Evolutionary conservation across 2,888 invertebrate genomes (phyloP).

Genomic region (Aromia moschata): DNA sequence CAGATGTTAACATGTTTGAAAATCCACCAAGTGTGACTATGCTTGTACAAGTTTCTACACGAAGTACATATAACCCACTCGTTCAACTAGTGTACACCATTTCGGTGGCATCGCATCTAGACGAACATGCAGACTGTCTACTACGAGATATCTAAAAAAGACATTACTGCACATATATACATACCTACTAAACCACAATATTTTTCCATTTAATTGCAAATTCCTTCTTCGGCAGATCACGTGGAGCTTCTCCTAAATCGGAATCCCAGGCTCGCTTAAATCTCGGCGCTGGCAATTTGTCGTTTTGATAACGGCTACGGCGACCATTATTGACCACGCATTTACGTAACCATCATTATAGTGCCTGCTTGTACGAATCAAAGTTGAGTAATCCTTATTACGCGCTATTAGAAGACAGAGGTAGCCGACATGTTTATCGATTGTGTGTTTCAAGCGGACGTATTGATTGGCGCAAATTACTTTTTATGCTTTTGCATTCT

Average conservation of each 20-base stretch:
- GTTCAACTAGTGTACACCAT: too few species aligned
- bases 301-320: not conserved
- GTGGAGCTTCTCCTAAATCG: not conserved
- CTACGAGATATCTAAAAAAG: too few species aligned
- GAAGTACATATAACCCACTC: too few species aligned
- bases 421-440: constrained; percentile 4
- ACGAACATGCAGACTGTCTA: too few species aligned
- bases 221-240: too few species aligned
- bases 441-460: not conserved
- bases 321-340: not conserved
- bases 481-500: constrained; percentile 1
- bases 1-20: too few species aligned
- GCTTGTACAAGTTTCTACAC: too few species aligned
- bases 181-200: too few species aligned
- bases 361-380: not conserved
- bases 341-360: not conserved
- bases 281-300: not conserved
- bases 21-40: too few species aligned
- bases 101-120: too few species aligned
- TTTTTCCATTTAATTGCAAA: too few species aligned
- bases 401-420: constrained; percentile 1
- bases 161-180: too few species aligned
- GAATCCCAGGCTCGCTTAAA: not conserved
- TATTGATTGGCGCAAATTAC: constrained; percentile 4
- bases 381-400: constrained; percentile 4